Conservation (phyloP, 2,113 vertebrate genomes). For the Carassius gibelio region DNA sequence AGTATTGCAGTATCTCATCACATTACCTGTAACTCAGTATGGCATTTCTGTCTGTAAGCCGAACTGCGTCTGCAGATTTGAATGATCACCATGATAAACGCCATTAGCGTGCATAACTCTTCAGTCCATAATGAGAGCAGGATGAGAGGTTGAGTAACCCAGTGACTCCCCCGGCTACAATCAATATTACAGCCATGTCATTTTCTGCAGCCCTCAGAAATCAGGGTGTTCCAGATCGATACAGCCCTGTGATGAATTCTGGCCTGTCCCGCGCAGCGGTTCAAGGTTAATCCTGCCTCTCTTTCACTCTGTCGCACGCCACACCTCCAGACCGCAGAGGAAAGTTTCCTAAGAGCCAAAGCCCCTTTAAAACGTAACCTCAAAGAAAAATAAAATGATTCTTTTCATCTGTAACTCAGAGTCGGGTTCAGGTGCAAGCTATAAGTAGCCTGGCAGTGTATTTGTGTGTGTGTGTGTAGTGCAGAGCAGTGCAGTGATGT, state of each 20-base stretch:
- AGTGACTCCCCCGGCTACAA: conserved; percentile 38
- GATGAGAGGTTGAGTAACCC: conserved; percentile 28
- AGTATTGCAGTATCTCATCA: neutral
- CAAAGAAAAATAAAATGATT: conserved; percentile 43
- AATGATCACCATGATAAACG: conserved; percentile 28
- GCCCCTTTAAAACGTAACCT: conserved; percentile 50
- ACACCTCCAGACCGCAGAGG: conserved; percentile 21
- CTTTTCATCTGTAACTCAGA: conserved; percentile 40
- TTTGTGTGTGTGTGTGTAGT: neutral
- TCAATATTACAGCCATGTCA: conserved; percentile 51
- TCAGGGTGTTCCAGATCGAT: conserved; percentile 50
- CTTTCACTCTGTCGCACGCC: conserved; percentile 39
- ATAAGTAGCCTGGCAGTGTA: conserved; percentile 29
- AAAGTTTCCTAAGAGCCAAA: conserved; percentile 44
- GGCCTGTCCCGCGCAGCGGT: conserved; percentile 33
- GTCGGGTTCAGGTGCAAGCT: conserved; percentile 32
- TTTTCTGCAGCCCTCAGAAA: conserved; percentile 52
- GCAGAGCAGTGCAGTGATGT: conserved; percentile 25
- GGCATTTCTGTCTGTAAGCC: neutral
- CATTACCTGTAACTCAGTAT: conserved; percentile 19
- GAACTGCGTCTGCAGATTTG: conserved; percentile 4
- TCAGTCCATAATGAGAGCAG: conserved; percentile 35
- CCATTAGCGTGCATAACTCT: conserved; percentile 33
- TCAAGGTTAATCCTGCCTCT: conserved; percentile 55
- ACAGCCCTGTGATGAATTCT: conserved; percentile 48